Evolutionary conservation across 1,140 invertebrate species (phyloP).

Genomic region (Chlorops oryzae): DNA sequence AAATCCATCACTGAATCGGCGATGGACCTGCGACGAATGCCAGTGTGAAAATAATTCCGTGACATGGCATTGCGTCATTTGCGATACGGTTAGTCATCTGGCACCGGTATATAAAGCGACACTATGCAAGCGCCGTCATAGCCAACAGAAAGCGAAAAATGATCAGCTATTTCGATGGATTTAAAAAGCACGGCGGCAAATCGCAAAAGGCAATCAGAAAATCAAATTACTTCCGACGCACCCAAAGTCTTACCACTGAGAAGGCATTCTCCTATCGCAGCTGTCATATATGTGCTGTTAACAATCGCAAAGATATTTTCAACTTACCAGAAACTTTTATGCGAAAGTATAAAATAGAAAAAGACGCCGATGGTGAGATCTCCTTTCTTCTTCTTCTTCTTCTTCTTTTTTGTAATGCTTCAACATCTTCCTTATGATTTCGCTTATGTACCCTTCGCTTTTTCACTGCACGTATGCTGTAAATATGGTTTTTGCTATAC

Average conservation of each 20-base stretch:
- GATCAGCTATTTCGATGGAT: slow-evolving; percentile 7
- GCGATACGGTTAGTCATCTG: slow-evolving; percentile 44
- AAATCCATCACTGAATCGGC: slow-evolving; percentile 41
- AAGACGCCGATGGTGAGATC: no score
- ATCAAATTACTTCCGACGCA: slow-evolving; percentile 27
- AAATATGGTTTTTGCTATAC: no score
- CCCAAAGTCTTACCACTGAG: slow-evolving; percentile 40
- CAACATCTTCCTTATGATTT: no score
- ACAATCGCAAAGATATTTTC: slow-evolving; percentile 44
- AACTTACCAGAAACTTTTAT: slow-evolving; percentile 30
- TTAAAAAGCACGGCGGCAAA: slow-evolving; percentile 7
- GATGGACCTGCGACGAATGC: slow-evolving; percentile 41
- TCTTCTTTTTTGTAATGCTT: no score
- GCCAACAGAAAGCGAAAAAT: slow-evolving; percentile 8
- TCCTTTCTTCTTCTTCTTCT: no score
- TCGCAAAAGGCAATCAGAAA: slow-evolving; percentile 8
- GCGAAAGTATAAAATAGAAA: slow-evolving; percentile 14
- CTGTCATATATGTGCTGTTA: slow-evolving; percentile 44
- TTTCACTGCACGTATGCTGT: no score
- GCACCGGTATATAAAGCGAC: slow-evolving; percentile 46
- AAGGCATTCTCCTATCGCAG: slow-evolving; percentile 35
- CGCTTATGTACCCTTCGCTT: no score
- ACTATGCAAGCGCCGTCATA: slow-evolving; percentile 14
- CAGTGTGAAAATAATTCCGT: slow-evolving; percentile 43
- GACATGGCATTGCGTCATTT: slow-evolving; percentile 46